Percentiles rank a stretch among this genome's conserved stretches.
These are phyloP conservation scores for Apamea sordens DNA, from an alignment of 2,888 invertebrate species.

Conservation along the genomic window DNA sequence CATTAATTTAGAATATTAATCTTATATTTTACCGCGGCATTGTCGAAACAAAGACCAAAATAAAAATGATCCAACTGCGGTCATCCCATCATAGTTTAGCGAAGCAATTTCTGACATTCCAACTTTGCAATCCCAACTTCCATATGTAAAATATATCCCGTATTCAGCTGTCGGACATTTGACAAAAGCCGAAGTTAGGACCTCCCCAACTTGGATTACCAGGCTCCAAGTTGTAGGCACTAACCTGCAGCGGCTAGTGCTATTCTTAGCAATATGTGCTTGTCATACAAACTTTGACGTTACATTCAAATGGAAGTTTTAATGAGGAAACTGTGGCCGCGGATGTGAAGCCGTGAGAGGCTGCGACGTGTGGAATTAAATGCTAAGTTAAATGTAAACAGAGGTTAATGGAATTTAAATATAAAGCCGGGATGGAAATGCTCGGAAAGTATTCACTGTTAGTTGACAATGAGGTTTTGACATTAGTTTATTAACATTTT, in stretches of 20 bases:
- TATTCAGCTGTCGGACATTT: constrained; percentile 56
- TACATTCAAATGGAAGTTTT: constrained; percentile 62
- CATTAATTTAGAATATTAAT: neutral
- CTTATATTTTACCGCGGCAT: too few species aligned
- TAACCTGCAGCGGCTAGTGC: constrained; percentile 48
- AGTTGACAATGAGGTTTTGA: constrained; percentile 3
- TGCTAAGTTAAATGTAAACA: constrained; percentile 45
- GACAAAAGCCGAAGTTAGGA: constrained; percentile 63
- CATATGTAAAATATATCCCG: constrained; percentile 64
- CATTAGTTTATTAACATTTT: neutral
- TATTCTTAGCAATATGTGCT: constrained; percentile 59
- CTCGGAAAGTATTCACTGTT: neutral
- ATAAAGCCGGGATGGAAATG: constrained; percentile 8
- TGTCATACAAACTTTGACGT: constrained; percentile 59
- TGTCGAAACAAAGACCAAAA: constrained; percentile 4
- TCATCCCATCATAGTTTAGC: constrained; percentile 32
- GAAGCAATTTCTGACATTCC: constrained; percentile 39
- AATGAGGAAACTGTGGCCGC: constrained; percentile 59
- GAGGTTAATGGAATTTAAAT: constrained; percentile 35
- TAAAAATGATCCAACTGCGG: neutral
- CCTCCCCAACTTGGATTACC: constrained; percentile 63
- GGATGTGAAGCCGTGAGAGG: constrained; percentile 37
- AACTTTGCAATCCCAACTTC: constrained; percentile 59
- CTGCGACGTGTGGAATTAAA: constrained; percentile 46
- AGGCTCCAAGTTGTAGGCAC: constrained; percentile 48